phyloP scores from a whole-genome alignment of 2,113 vertebrate species.

The Xiphias gladius region DNA sequence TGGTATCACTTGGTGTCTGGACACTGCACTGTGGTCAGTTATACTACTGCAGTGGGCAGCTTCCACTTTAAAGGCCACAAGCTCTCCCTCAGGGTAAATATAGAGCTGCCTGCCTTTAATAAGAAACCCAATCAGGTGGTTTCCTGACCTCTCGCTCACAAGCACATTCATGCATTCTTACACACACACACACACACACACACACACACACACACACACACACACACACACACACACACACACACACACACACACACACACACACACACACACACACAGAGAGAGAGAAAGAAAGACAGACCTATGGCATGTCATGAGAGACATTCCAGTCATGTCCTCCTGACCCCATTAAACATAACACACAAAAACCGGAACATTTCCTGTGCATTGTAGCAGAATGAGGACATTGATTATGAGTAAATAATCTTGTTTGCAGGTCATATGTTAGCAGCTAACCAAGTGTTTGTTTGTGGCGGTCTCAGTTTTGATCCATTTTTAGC shows the following conservation, averaged over 20 bases:
- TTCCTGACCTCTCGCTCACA: conserved; percentile 42
- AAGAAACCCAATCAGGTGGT: conserved; percentile 52
- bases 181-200: background rate
- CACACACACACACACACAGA: background rate
- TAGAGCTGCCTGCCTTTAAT: conserved; percentile 38
- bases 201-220: background rate
- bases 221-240: background rate
- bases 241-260: background rate
- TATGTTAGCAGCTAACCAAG: background rate
- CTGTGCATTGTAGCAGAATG: conserved; percentile 14
- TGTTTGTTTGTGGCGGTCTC: conserved; percentile 12
- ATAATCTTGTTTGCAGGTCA: conserved; percentile 2
- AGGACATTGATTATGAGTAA: conserved; percentile 24
- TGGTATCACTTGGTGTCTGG: conserved; percentile 13
- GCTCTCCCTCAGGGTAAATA: conserved; percentile 49
- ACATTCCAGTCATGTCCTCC: conserved; percentile 9
- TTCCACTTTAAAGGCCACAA: background rate
- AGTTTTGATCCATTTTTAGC: conserved; percentile 1
- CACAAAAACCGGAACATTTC: background rate
- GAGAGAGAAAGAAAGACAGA: conserved; percentile 1
- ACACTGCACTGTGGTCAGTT: background rate
- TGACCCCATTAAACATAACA: background rate
- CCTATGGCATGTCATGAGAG: conserved; percentile 4
- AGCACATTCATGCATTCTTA: conserved; percentile 10
- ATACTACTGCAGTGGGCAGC: conserved; percentile 17